phyloP scores from a whole-genome alignment of 37 sponge, comb jelly and placozoan species.

The Haliclona indistincta region DNA sequence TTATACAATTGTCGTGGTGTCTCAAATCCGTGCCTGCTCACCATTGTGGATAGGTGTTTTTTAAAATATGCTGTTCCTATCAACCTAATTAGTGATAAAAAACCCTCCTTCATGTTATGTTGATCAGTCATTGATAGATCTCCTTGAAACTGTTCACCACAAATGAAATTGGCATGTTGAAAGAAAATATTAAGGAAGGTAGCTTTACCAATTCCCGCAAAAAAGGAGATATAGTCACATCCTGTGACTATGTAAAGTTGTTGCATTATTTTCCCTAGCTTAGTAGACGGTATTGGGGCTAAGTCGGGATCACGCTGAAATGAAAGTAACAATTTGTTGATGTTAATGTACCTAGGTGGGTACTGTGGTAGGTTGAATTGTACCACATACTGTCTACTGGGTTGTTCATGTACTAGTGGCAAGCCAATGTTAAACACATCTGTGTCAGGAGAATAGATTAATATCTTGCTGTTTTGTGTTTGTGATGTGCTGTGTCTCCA shows the following conservation, averaged over 20 bases:
- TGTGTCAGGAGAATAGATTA: slow-evolving; percentile 37
- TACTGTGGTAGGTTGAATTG: not conserved
- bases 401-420: not conserved
- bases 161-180: slow-evolving; percentile 30
- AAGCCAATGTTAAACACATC: slow-evolving; percentile 38
- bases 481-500: slow-evolving; percentile 28
- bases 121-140: not conserved
- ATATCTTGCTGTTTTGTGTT: not conserved
- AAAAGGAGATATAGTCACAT: slow-evolving; percentile 32
- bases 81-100: not conserved
- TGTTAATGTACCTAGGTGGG: not conserved
- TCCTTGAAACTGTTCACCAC: not conserved
- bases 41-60: slow-evolving; percentile 10
- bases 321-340: not conserved
- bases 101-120: not conserved
- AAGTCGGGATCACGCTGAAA: slow-evolving; percentile 28
- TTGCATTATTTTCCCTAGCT: not conserved
- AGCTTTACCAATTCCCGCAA: slow-evolving; percentile 6
- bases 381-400: too few species aligned
- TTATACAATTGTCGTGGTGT: slow-evolving; percentile 18
- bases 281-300: not conserved
- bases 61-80: slow-evolving; percentile 27
- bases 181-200: slow-evolving; percentile 2
- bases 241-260: slow-evolving; percentile 2
- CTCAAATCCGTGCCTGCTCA: not conserved